Conservation (phyloP, 2,113 vertebrate species). For the Antennarius striatus region DNA sequence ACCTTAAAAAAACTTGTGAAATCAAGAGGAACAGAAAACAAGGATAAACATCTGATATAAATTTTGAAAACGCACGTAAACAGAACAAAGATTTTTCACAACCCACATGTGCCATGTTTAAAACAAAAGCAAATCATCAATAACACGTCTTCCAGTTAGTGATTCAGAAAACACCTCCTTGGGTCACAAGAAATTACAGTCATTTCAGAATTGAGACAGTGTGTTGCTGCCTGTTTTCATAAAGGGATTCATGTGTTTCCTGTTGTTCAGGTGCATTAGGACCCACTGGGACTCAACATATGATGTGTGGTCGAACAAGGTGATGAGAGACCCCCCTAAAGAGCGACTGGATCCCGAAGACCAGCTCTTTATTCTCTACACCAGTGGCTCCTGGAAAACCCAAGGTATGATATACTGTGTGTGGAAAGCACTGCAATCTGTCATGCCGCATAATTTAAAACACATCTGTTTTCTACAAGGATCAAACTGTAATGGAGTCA, state of each 20-base stretch:
- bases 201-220: neutral
- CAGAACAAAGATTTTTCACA: neutral
- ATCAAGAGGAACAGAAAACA: neutral
- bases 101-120: neutral
- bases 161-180: slow-evolving; percentile 10
- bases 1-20: neutral
- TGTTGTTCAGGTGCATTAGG: slow-evolving; percentile 50
- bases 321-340: slow-evolving; percentile 69
- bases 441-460: too few species aligned
- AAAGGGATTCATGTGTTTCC: slow-evolving; percentile 11
- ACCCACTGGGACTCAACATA: slow-evolving; percentile 75
- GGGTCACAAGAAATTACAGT: neutral
- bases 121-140: neutral
- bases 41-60: neutral
- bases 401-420: slow-evolving; percentile 68
- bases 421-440: neutral
- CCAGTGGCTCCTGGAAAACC: slow-evolving; percentile 85
- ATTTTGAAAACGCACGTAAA: neutral
- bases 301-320: slow-evolving; percentile 83
- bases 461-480: too few species aligned
- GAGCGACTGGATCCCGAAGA: slow-evolving; percentile 84
- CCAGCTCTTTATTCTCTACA: slow-evolving; percentile 85
- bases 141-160: slow-evolving; percentile 1
- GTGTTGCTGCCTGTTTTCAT: neutral
- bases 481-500: too few species aligned